These are phyloP conservation scores for Malurus splendens DNA, from an alignment of 2,797 vertebrate genomes.

Conservation along the genomic window DNA sequence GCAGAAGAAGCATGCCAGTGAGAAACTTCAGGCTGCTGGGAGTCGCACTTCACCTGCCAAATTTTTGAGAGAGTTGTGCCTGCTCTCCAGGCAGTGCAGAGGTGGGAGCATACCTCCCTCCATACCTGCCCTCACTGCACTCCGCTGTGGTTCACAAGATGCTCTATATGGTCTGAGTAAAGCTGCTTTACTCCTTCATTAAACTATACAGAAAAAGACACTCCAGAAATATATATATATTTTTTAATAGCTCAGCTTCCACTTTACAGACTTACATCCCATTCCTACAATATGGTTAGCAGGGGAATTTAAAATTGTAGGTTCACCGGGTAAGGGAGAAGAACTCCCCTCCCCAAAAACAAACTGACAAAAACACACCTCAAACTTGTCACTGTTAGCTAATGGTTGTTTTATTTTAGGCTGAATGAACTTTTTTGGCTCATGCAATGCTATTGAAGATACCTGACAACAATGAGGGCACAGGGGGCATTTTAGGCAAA, in stretches of 20 bases:
- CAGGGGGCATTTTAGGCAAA: neutral
- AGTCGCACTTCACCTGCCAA: rapidly evolving
- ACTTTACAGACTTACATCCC: neutral
- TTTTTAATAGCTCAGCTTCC: neutral
- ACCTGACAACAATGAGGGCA: neutral
- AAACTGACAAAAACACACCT: rapidly evolving
- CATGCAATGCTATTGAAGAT: neutral
- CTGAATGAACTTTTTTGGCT: neutral
- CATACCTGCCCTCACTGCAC: neutral
- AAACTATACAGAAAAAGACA: neutral
- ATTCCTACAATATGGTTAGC: rapidly evolving
- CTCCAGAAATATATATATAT: neutral
- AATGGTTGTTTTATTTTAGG: neutral
- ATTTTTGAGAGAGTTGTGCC: neutral
- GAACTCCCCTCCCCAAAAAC: rapidly evolving
- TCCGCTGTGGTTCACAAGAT: rapidly evolving
- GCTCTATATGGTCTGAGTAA: neutral
- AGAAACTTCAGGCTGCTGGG: neutral
- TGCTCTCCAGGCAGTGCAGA: rapidly evolving
- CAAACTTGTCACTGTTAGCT: neutral
- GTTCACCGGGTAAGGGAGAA: neutral
- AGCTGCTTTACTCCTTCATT: neutral
- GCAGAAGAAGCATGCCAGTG: rapidly evolving
- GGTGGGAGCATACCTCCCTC: neutral
- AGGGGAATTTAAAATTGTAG: neutral